Evolutionary conservation across 2,797 vertebrate genomes (phyloP), one percentile per base, ranked within the genome.

Genomic region (Crypturellus tataupa): DNA sequence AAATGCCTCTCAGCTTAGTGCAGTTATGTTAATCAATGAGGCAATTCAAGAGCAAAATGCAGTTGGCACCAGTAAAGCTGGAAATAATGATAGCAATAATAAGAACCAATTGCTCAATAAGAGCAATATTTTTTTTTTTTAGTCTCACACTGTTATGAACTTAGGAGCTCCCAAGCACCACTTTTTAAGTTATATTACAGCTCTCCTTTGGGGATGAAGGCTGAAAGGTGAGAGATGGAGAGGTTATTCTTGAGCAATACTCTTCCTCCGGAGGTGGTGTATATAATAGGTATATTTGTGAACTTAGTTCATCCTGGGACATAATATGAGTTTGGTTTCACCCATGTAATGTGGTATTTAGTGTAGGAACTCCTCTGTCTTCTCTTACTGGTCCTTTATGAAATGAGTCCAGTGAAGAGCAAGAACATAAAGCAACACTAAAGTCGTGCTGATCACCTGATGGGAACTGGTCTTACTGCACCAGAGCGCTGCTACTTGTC

Each of bases 401-500:
- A 87, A 93, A 83, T n/a, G 77, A 96, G 68, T 29, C 59, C 89
- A 90, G 80, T 21, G n/a, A 55, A 85, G 23, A 31, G 73, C 68
- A 91, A 72, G 17, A 79, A 7, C 20, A 90, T 42, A 84, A 90
- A 86, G 67, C 55, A 72, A 67, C 49, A 89, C 69, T 15, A 83
- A 76, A 89, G 59, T 14, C 53, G 59, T 19, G 39, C 51, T 86
- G 35, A 73, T 90, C 35, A 81, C 59, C 35, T 84, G 85, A 73
- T 77, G 39, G 55, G 70, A 67, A 90, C 67, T 0, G 3, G 89
- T 70, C 0, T 12, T 6, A 73, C 63, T 8, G 72, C 94, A 84
- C 80, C 68, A 90, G 94, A 91, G 90, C 93, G 55, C 24, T 23
- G 55, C 24, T 23, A 60, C 39, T 4, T 88, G 80, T 93, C 91